Evolutionary conservation across 2,797 vertebrate genomes (phyloP), one percentile per base, ranked within the genome.

Genomic region (Sardinella longiceps): DNA sequence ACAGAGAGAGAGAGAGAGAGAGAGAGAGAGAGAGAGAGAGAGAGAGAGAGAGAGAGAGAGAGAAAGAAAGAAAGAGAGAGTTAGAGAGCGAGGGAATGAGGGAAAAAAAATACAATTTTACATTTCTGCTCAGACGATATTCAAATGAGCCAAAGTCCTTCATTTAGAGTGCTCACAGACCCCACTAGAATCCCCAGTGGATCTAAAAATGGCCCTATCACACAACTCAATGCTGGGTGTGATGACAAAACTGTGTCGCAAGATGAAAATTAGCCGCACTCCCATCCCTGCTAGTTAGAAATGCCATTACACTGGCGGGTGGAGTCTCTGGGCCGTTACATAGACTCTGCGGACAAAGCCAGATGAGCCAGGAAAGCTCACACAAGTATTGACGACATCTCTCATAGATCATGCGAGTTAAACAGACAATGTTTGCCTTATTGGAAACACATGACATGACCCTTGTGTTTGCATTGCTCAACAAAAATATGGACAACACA

Each of bases 181-280:
- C 83, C 83, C 66, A 6, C 15, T 20, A 74, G 66, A 89, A 91
- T 88, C 90, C 92, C 94, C 91, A 58, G 92, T n/a, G 90, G 92
- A 91, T 91, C 88, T 83, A 90, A 93, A 66, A 90, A 92, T 91
- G 91, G 92, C 91, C 89, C 88, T 89, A 88, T 92, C 91, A 91
- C 91, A 91, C 93, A 93, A 95, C 92, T 94, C 93, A 94, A 93
- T 92, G 94, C 94, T 92, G 92, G 91, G 90, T 87, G 91, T 94
- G 93, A 94, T 95, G 66, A 74, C 66, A 74, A 92, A 94, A 94
- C 92, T 93, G 90, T 90, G 92, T 92, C 92, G 88, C 89, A 93
- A 93, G 92, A 93, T 91, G 93, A 92, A 94, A 93, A 94, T 90
- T 88, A 94, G 86, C 84, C 88, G 85, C 91, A 92, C 91, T 95